A percentile compares a stretch with the other conserved stretches of the same genome.
Evolutionary conservation across 2,888 invertebrate species (phyloP).

Genomic region (Carpatolechia fugitivella): DNA sequence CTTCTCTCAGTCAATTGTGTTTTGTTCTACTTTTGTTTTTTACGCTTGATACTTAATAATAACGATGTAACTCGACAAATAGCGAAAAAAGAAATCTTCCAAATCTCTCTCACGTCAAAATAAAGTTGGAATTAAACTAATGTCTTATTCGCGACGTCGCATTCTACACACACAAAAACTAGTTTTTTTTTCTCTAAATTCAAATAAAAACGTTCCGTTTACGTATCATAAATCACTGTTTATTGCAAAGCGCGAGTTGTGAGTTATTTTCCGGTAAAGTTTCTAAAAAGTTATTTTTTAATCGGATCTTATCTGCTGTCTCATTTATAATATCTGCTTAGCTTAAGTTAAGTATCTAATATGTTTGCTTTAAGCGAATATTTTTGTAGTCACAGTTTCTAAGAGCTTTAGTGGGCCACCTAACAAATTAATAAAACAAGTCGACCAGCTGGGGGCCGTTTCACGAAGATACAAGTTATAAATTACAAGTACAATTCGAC

Average conservation of each 20-base stretch:
- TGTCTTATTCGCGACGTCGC: conserved; percentile 1
- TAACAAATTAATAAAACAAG: no score
- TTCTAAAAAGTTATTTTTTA: background rate
- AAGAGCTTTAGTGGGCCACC: no score
- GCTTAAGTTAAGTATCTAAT: no score
- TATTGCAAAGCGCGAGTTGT: background rate
- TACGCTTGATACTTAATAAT: no score
- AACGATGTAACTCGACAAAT: background rate
- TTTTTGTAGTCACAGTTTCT: no score
- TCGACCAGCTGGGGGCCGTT: no score
- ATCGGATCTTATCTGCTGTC: background rate
- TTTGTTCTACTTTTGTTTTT: no score
- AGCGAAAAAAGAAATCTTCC: background rate
- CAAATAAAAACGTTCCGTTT: background rate
- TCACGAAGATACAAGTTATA: no score
- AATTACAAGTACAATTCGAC: no score
- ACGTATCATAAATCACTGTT: background rate
- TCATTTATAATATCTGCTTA: background rate
- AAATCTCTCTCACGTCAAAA: no score
- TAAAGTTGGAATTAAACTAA: conserved; percentile 4
- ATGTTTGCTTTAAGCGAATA: no score
- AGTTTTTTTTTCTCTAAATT: conserved; percentile 3
- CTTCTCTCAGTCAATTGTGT: no score
- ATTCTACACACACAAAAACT: background rate
- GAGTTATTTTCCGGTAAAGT: background rate